Percentiles rank a stretch among this genome's conserved stretches.
Conservation (phyloP, 2,888 invertebrate species). For the Perithous albicinctus region DNA sequence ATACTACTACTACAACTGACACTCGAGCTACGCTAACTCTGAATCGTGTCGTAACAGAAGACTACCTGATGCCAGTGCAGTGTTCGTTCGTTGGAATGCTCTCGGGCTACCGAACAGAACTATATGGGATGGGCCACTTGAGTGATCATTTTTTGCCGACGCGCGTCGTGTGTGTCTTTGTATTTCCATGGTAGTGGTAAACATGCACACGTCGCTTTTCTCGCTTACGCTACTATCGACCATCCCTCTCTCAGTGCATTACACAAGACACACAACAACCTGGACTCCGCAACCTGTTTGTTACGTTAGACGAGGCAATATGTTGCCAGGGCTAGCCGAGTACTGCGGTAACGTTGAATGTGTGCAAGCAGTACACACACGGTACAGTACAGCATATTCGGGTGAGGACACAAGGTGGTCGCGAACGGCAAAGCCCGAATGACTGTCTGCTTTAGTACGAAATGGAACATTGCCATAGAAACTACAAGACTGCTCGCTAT, state of each 20-base stretch:
- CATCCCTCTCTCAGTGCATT: constrained; percentile 68
- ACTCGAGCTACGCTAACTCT: not conserved
- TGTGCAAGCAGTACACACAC: constrained; percentile 5
- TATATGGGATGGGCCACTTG: constrained; percentile 63
- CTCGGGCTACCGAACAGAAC: not conserved
- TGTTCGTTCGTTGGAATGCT: constrained; percentile 35
- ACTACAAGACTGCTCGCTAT: not conserved
- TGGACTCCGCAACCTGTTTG: constrained; percentile 75
- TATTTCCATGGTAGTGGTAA: not conserved
- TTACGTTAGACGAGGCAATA: constrained; percentile 78
- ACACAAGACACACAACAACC: constrained; percentile 65
- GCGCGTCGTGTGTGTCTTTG: constrained; percentile 22
- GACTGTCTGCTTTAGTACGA: not conserved
- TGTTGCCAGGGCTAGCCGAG: constrained; percentile 67
- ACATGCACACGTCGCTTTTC: constrained; percentile 14
- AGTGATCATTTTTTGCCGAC: constrained; percentile 75
- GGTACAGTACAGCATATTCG: not conserved
- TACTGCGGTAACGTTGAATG: not conserved
- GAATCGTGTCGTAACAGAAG: not conserved
- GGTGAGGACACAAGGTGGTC: constrained; percentile 25
- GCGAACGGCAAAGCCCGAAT: not conserved
- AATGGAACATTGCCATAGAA: constrained; percentile 3
- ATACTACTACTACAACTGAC: constrained; percentile 29
- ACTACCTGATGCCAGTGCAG: not conserved
- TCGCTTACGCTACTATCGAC: not conserved